phyloP scores from a whole-genome alignment of 2,888 invertebrate genomes.

The Crematogaster levior region DNA sequence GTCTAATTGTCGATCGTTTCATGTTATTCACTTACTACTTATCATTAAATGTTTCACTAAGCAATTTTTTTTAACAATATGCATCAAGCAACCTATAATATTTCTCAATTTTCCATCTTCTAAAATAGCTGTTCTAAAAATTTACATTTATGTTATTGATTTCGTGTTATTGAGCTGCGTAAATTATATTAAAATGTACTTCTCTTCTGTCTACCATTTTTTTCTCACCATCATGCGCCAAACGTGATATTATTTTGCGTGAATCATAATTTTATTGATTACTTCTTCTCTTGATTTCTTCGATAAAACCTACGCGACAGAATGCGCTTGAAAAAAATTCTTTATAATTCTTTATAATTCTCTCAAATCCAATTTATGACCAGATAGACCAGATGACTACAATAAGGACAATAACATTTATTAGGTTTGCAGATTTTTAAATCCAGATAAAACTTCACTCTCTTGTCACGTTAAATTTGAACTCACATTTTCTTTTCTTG shows the following conservation, averaged over 20 bases:
- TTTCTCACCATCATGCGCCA: not conserved
- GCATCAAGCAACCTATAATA: not conserved
- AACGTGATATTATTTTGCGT: constrained; percentile 41
- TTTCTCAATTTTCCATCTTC: not conserved
- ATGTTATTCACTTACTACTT: not conserved
- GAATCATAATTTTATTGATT: constrained; percentile 20
- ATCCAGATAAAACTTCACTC: not conserved
- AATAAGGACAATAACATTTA: constrained; percentile 23
- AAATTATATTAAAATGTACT: constrained; percentile 28
- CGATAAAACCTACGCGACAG: not conserved
- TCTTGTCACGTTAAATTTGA: not conserved
- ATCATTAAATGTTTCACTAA: not conserved
- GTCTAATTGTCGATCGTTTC: constrained; percentile 58
- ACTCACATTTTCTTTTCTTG: not conserved
- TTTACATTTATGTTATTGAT: constrained; percentile 32
- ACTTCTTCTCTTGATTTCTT: not conserved
- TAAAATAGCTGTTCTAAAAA: not conserved
- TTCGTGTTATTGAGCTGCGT: constrained; percentile 28
- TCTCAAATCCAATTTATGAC: constrained; percentile 42
- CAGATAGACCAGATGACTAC: not conserved
- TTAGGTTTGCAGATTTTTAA: constrained; percentile 24
- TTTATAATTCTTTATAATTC: constrained; percentile 43
- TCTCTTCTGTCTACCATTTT: not conserved
- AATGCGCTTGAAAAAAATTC: constrained; percentile 1
- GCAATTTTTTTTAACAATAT: not conserved